Base-by-base conservation (phyloP, 2,113 vertebrate species). In the Paratilapia polleni region DNA sequence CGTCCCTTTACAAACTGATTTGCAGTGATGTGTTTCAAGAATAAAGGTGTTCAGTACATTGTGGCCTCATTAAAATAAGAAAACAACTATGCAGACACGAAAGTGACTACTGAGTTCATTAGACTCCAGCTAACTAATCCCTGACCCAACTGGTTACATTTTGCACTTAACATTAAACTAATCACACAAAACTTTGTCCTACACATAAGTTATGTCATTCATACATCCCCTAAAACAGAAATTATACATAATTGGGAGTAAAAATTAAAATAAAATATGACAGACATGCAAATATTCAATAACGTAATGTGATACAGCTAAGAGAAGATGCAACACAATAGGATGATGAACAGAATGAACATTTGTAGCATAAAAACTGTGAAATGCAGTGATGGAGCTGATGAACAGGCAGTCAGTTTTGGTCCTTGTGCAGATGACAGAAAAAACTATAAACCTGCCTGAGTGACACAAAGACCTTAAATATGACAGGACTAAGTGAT, bases 31-130 rank as follows among this genome's bases (percentile, higher is more conserved):
- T 80, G 36, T 90, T 49, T 62, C 58, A 79, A 75, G 47, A 88
- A 88, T 77, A 93, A 92, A 93, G 89, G 91, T 81, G 49, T 84
- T 88, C 54, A 83, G 74, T 89, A 92, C 70, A 79, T 88, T 90
- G 63, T 86, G 87, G 74, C 91, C 52, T 54, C 86, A 22, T 85
- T 81, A 58, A 87, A 84, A 64, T 87, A 26, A 78, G 83, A 49
- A 70, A 70, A 52, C 66, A 70, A 73, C 58, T 77, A 82, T 22
- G 26, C 54, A 87, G 58, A 84, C 15, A 70, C 52, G 26, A 1
- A 34, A 49, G 77, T 52, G 79, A n/a, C 84, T 84, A 81, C 19
- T 41, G 31, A 80, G 36, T 8, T 80, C 58, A 70, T 82, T 60
- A 73, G n/a, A 79, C 79, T 62, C 52, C 38, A 62, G 26, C 58